These are phyloP conservation scores for Salpingus planirostris DNA, from an alignment of 2,888 invertebrate species.

Conservation along the genomic window DNA sequence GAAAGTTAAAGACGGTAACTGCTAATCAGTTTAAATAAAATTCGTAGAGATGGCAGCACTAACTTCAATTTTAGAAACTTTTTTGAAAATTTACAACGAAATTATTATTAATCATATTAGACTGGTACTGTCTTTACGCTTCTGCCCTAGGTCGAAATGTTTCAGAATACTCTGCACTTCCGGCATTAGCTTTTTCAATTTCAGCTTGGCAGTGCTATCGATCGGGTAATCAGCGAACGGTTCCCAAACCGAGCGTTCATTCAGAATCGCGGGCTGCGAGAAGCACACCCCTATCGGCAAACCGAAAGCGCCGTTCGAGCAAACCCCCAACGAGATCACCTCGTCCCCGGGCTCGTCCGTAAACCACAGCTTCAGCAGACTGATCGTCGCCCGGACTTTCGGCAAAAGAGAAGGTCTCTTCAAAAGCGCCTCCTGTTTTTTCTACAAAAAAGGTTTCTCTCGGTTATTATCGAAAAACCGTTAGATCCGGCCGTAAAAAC, in stretches of 20 bases:
- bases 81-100: too few relatives aligned
- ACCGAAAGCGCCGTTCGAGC: constrained; percentile 49
- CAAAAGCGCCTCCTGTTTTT: constrained; percentile 7
- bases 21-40: too few relatives aligned
- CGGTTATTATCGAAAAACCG: too few relatives aligned
- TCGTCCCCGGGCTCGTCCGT: constrained; percentile 30
- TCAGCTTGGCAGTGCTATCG: constrained; percentile 2
- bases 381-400: constrained; percentile 40
- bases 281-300: constrained; percentile 46
- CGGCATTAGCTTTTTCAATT: constrained; percentile 1
- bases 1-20: too few relatives aligned
- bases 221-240: constrained; percentile 34
- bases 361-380: constrained; percentile 47
- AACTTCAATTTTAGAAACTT: too few relatives aligned
- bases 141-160: not conserved
- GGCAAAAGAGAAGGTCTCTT: constrained; percentile 27
- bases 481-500: not conserved
- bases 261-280: constrained; percentile 48
- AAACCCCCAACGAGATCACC: constrained; percentile 47
- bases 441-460: constrained; percentile 6
- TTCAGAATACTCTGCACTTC: not conserved
- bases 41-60: too few relatives aligned
- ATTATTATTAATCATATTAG: too few relatives aligned
- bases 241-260: constrained; percentile 42
- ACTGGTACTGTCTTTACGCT: too few relatives aligned